Evolutionary conservation across 2,888 invertebrate genomes (phyloP).

Genomic region (Stictocephala bisonia): DNA sequence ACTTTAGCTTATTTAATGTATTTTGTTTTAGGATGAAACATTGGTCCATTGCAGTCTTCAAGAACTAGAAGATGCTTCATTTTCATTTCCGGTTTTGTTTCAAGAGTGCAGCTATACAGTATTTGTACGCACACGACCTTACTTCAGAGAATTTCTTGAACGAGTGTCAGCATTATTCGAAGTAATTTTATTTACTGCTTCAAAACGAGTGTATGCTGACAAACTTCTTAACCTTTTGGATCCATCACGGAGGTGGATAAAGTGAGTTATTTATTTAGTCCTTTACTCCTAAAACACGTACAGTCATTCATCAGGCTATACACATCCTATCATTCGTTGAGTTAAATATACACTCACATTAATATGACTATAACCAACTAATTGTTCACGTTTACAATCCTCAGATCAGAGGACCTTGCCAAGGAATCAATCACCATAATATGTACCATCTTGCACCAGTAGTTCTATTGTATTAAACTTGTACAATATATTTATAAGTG

Average conservation of each 20-base stretch:
- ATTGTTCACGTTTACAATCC: too few species aligned
- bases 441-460: too few species aligned
- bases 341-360: too few species aligned
- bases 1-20: background rate
- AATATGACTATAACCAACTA: too few species aligned
- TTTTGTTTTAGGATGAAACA: conserved; percentile 83
- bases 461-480: too few species aligned
- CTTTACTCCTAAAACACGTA: too few species aligned
- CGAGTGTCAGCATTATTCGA: conserved; percentile 88
- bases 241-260: conserved; percentile 88
- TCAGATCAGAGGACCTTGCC: too few species aligned
- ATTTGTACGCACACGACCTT: conserved; percentile 89
- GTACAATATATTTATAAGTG: too few species aligned
- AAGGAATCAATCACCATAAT: too few species aligned
- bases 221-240: conserved; percentile 92
- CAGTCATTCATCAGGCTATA: too few species aligned
- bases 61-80: conserved; percentile 91
- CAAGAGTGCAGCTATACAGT: conserved; percentile 91
- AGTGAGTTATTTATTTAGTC: too few species aligned
- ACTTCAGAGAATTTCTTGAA: conserved; percentile 91
- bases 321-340: too few species aligned
- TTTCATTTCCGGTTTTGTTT: conserved; percentile 87
- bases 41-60: conserved; percentile 95
- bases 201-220: conserved; percentile 95
- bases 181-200: conserved; percentile 95